These are phyloP conservation scores for Ploceus nigricollis DNA, from an alignment of 2,113 vertebrate species.

Conservation along the genomic window DNA sequence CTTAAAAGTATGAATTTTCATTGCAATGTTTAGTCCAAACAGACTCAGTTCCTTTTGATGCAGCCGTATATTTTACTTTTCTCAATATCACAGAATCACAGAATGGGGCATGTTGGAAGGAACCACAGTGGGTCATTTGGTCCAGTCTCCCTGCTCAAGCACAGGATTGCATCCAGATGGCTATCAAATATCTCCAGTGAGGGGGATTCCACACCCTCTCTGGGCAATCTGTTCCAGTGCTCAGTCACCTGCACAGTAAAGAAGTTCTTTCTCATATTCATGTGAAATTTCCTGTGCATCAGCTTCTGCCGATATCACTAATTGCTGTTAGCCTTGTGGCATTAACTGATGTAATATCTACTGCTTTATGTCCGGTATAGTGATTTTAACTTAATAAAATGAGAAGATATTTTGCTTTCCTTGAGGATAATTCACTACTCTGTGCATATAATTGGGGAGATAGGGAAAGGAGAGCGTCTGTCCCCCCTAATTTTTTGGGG, in stretches of 20 bases:
- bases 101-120: background rate
- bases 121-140: background rate
- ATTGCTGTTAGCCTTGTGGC: background rate
- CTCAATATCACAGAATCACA: background rate
- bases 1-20: background rate
- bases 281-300: background rate
- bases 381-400: background rate
- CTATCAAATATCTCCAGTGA: background rate
- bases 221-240: background rate
- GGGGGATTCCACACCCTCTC: background rate
- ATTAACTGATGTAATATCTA: background rate
- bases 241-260: too few relatives aligned
- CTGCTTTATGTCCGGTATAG: background rate
- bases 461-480: background rate
- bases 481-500: fast-evolving
- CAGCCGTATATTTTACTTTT: background rate
- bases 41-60: background rate
- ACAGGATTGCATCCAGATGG: background rate
- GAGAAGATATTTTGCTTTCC: background rate
- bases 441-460: background rate
- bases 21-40: background rate
- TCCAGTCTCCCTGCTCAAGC: background rate
- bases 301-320: background rate
- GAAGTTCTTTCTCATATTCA: background rate
- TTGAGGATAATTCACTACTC: background rate